phyloP scores from a whole-genome alignment of 2,113 vertebrate species.

The Stigmatopora argus region DNA sequence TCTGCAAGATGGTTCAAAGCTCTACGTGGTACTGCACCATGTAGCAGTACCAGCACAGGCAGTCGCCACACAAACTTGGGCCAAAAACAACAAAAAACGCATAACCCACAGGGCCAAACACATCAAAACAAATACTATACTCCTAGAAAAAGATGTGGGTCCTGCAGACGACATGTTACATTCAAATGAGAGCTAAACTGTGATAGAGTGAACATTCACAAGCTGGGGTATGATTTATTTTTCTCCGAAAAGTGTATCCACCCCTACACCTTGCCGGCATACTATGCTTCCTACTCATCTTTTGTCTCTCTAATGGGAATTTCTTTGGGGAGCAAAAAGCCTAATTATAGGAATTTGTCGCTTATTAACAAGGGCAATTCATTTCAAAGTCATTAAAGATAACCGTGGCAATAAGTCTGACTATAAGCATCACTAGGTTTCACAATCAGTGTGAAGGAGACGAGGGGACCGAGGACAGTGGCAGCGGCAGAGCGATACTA shows the following conservation, averaged over 20 bases:
- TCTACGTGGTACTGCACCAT: too few relatives aligned
- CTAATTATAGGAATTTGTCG: conserved; percentile 96
- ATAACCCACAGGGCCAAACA: too few relatives aligned
- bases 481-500: conserved; percentile 77
- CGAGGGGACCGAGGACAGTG: conserved; percentile 10
- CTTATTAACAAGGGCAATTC: conserved; percentile 96
- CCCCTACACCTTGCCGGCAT: conserved; percentile 48
- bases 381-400: conserved; percentile 99
- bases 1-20: too few relatives aligned
- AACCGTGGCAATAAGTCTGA: conserved; percentile 94
- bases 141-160: conserved; percentile 24
- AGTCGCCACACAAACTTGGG: too few relatives aligned
- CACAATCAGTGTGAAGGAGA: conserved; percentile 67
- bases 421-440: conserved; percentile 87
- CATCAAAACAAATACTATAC: too few relatives aligned
- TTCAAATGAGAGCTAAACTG: conserved; percentile 31
- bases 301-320: conserved; percentile 87
- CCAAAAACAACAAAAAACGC: too few relatives aligned
- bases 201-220: conserved; percentile 62
- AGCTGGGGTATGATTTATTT: conserved; percentile 47
- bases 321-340: conserved; percentile 87
- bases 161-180: conserved; percentile 23
- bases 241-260: conserved; percentile 30
- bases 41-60: too few relatives aligned
- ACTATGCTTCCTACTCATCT: conserved; percentile 74